phyloP scores from a whole-genome alignment of 1,140 invertebrate genomes.

The Eupeodes corollae region DNA sequence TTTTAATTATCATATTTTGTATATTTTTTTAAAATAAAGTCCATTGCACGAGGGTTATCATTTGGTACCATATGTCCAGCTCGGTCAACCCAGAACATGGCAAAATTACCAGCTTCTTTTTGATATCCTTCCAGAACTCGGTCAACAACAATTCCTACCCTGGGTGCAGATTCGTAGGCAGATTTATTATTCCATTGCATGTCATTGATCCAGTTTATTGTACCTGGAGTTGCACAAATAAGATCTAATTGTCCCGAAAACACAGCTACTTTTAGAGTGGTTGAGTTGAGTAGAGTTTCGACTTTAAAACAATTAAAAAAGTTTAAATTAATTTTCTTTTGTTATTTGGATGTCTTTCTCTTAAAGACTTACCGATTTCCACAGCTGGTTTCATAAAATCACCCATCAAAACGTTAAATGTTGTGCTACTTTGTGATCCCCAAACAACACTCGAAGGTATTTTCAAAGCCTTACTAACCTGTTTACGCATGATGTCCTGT shows the following conservation, averaged over 20 bases:
- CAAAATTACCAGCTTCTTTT: constrained; percentile 52
- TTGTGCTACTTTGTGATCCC: constrained; percentile 45
- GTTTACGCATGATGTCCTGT: constrained; percentile 55
- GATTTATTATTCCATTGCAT: constrained; percentile 49
- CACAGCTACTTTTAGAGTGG: constrained; percentile 35
- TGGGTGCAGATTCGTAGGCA: constrained; percentile 41
- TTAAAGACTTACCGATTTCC: constrained; percentile 43
- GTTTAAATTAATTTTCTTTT: background rate
- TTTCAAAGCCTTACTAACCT: constrained; percentile 50
- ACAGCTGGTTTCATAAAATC: constrained; percentile 83
- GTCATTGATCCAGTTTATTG: constrained; percentile 55
- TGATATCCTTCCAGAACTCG: constrained; percentile 52
- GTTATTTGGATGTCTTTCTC: background rate
- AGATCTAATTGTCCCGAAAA: constrained; percentile 48
- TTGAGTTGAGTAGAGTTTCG: constrained; percentile 55
- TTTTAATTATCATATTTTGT: constrained; percentile 20
- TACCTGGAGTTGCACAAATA: constrained; percentile 58
- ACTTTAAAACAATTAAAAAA: constrained; percentile 39
- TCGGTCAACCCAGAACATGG: constrained; percentile 60
- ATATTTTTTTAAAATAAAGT: constrained; percentile 21
- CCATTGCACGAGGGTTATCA: constrained; percentile 31
- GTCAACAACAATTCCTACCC: constrained; percentile 45
- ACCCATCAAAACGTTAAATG: constrained; percentile 49
- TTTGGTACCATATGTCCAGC: constrained; percentile 49
- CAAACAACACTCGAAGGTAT: constrained; percentile 52